These are phyloP conservation scores for Trachymyrmex cornetzi DNA, from an alignment of 1,140 invertebrate genomes.

Conservation along the genomic window DNA sequence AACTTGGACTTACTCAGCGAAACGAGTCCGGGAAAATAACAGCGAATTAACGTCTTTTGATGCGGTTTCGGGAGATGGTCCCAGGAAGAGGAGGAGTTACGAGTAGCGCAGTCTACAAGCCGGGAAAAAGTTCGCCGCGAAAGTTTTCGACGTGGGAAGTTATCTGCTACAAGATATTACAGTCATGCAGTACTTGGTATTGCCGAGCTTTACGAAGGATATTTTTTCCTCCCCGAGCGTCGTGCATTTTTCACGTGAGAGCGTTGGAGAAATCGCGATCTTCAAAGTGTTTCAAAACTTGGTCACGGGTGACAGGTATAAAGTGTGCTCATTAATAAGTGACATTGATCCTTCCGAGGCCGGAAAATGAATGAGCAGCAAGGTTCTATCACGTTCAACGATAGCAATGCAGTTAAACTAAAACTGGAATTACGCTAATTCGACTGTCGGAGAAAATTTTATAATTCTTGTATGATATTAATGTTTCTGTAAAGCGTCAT, in stretches of 20 bases:
- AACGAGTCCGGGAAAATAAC: slow-evolving; percentile 34
- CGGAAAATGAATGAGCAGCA: slow-evolving; percentile 35
- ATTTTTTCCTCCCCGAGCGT: slow-evolving; percentile 40
- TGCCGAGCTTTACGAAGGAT: slow-evolving; percentile 60
- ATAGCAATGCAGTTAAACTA: slow-evolving; percentile 14
- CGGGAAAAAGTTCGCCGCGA: slow-evolving; percentile 55
- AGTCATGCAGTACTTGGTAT: slow-evolving; percentile 38
- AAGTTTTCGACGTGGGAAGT: slow-evolving; percentile 62
- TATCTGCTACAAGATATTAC: slow-evolving; percentile 65
- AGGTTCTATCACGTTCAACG: slow-evolving; percentile 29
- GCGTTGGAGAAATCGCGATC: slow-evolving; percentile 60
- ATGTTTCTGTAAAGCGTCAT: neutral
- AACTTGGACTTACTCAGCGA: slow-evolving; percentile 5
- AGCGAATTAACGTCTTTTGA: slow-evolving; percentile 66
- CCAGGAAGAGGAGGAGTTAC: slow-evolving; percentile 6
- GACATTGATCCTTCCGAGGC: slow-evolving; percentile 54
- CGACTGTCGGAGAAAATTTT: slow-evolving; percentile 12
- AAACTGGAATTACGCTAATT: slow-evolving; percentile 12
- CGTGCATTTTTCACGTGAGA: slow-evolving; percentile 64
- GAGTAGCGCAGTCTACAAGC: slow-evolving; percentile 7
- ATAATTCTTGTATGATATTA: slow-evolving; percentile 21
- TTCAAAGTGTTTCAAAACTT: slow-evolving; percentile 59
- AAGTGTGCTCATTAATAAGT: slow-evolving; percentile 61
- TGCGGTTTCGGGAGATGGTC: slow-evolving; percentile 29
- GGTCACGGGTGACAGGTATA: slow-evolving; percentile 58